These are phyloP conservation scores for Prunella himalayana DNA, from an alignment of 2,113 vertebrate species.

Conservation along the genomic window DNA sequence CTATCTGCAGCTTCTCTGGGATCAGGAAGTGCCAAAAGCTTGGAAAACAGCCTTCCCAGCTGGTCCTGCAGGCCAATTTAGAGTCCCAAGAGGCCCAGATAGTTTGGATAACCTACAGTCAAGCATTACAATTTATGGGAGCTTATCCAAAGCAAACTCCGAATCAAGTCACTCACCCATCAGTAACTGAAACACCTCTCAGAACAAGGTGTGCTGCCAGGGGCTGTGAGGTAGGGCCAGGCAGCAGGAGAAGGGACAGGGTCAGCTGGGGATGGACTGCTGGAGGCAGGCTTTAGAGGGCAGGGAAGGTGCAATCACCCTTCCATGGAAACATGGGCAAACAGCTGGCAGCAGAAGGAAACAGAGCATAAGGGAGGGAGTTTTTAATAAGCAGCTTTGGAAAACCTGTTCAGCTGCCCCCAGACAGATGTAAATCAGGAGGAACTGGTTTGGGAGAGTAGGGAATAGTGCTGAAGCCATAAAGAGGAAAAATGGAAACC, in stretches of 20 bases:
- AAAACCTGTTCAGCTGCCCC: background rate
- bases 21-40: constrained; percentile 17
- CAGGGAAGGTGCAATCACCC: background rate
- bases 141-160: constrained; percentile 26
- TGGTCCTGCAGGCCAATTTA: background rate
- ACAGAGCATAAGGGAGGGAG: background rate
- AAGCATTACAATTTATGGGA: constrained; percentile 32
- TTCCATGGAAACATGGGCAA: background rate
- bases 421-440: background rate
- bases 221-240: background rate
- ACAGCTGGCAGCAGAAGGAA: background rate
- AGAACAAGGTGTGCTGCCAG: constrained; percentile 59
- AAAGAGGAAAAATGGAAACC: background rate
- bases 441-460: background rate
- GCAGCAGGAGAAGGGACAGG: background rate
- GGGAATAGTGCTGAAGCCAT: background rate
- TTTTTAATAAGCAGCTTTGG: background rate
- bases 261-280: background rate
- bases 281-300: background rate
- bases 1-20: background rate
- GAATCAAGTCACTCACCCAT: constrained; percentile 20
- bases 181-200: constrained; percentile 29
- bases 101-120: constrained; percentile 55
- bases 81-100: background rate
- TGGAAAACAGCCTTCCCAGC: background rate